These are phyloP conservation scores for Drosophila gaucha DNA, from an alignment of 2,888 invertebrate species.

Conservation along the genomic window DNA sequence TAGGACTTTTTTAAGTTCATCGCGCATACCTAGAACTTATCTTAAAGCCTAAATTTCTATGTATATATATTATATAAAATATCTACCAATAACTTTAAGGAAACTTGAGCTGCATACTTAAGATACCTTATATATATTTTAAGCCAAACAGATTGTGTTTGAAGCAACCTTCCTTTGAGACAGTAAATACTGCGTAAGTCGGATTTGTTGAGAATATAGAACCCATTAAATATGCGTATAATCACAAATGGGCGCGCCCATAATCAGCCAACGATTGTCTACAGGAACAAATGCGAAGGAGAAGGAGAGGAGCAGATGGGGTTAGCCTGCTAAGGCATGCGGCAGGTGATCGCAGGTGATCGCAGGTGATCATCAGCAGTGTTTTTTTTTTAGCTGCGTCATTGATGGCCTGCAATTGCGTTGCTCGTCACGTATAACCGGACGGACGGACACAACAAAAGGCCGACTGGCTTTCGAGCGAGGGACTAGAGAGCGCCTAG, in stretches of 20 bases:
- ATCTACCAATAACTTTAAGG: too few relatives aligned
- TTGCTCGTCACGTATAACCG: slow-evolving; percentile 68
- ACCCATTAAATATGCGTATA: slow-evolving; percentile 52
- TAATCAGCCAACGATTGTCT: slow-evolving; percentile 53
- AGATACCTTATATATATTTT: not conserved
- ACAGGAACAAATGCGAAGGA: not conserved
- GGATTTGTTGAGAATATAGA: slow-evolving; percentile 27
- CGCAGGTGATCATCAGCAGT: slow-evolving; percentile 45
- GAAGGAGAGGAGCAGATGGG: not conserved
- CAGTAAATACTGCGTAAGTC: not conserved
- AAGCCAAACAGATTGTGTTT: not conserved
- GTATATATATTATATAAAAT: not conserved
- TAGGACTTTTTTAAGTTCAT: too few relatives aligned
- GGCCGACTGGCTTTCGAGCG: slow-evolving; percentile 9
- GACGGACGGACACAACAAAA: slow-evolving; percentile 18
- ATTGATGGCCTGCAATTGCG: slow-evolving; percentile 67
- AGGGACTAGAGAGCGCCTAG: slow-evolving; percentile 10
- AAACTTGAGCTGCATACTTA: not conserved
- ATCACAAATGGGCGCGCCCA: slow-evolving; percentile 55
- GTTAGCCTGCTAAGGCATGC: slow-evolving; percentile 34
- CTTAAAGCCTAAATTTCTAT: too few relatives aligned
- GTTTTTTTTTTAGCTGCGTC: slow-evolving; percentile 39
- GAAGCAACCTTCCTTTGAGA: not conserved
- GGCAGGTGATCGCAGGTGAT: slow-evolving; percentile 38
- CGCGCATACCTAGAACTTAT: too few relatives aligned